Base-by-base conservation (phyloP, 2,888 invertebrate species). In the Plagodis dolabraria region DNA sequence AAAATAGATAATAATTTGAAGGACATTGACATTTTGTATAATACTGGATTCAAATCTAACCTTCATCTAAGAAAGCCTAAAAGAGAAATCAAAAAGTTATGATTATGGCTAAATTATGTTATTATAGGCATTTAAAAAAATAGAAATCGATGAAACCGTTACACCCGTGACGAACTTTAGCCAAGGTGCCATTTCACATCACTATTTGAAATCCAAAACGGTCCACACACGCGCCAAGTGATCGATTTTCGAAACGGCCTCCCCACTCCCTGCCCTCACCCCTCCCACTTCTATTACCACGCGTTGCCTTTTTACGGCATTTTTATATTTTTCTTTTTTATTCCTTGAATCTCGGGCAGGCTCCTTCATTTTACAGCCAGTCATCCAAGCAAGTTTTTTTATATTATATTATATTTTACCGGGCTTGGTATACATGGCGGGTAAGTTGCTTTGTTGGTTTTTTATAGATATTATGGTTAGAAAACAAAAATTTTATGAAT, bases 181-280 rank as follows among this genome's bases (percentile, higher is more conserved):
- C 5, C n/a, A 9, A 6, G 22, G 36, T 36, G 36, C 7, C 22
- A 36, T 12, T 35, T 40, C 60, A 10, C 61, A 60, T 60, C 51
- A 55, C 64, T 67, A 78, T 79, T 82, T 75, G 76, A 84, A 85
- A 81, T 82, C 74, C 87, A 86, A 87, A 88, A 89, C 83, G 76
- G 78, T 82, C 69, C 85, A 89, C 86, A 89, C 87, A 86, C 88
- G 85, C 85, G 87, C 82, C 80, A 77, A 71, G 79, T 84, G 86
- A 90, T 90, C 89, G 90, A 90, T 90, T 90, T 90, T 90, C 80
- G 87, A 90, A 86, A 86, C 75, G 79, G 76, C 79, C 67, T 68
- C 70, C 68, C 63, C 45, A 57, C 47, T 66, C 64, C 68, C 72
- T 55, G 68, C 56, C 65, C 72, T 70, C 70, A 63, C 69, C 69